A percentile compares a stretch with the other conserved stretches of the same genome.
Conservation (phyloP, 2,113 vertebrate species). For the Poeciliopsis occidentalis region DNA sequence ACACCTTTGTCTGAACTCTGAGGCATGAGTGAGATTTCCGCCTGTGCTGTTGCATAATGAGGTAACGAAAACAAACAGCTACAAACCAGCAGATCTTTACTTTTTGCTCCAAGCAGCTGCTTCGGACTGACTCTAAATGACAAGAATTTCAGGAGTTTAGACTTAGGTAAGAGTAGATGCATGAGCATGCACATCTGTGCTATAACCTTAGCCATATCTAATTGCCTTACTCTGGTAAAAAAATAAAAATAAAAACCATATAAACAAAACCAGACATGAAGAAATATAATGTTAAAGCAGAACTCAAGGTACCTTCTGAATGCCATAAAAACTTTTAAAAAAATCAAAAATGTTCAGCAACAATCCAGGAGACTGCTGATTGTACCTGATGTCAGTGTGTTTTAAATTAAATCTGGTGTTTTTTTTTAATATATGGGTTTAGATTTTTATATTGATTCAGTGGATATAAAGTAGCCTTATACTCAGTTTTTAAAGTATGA, state of each 20-base stretch:
- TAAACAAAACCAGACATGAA: slow-evolving; percentile 32
- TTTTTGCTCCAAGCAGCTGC: background rate
- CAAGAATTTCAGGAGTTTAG: slow-evolving; percentile 21
- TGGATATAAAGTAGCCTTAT: too few relatives aligned
- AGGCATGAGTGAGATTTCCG: slow-evolving; percentile 4
- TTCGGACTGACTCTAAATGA: slow-evolving; percentile 11
- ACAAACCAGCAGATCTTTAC: slow-evolving; percentile 39
- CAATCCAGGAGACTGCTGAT: slow-evolving; percentile 42
- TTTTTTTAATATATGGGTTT: slow-evolving; percentile 17
- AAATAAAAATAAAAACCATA: background rate
- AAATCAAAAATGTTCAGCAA: slow-evolving; percentile 14
- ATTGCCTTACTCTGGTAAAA: slow-evolving; percentile 71
- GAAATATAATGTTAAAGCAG: slow-evolving; percentile 30
- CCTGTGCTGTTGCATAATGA: background rate
- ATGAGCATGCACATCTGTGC: slow-evolving; percentile 62
- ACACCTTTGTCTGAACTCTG: background rate
- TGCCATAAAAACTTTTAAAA: background rate
- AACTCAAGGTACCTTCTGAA: slow-evolving; percentile 55
- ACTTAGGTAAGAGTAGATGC: slow-evolving; percentile 16
- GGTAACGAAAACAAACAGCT: background rate
- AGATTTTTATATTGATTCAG: too few relatives aligned
- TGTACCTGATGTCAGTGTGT: slow-evolving; percentile 53
- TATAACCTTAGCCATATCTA: slow-evolving; percentile 64
- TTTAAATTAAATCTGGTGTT: slow-evolving; percentile 9
- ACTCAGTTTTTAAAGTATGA: too few relatives aligned